These are phyloP conservation scores for Stomatorhinus ivindoensis DNA, from an alignment of 2,113 vertebrate genomes.

Conservation along the genomic window DNA sequence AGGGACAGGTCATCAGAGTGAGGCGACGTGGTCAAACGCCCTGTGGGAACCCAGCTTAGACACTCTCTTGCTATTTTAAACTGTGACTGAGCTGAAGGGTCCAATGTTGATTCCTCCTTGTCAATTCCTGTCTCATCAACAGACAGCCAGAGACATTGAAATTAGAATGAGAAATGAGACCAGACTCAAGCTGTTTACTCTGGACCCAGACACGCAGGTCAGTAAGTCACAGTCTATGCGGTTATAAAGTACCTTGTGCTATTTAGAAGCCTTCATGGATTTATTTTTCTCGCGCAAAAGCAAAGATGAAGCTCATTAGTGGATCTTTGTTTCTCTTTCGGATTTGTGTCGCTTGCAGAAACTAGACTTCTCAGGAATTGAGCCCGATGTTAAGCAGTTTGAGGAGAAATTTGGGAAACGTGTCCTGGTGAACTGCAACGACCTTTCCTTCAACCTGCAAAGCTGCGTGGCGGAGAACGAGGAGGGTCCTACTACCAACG, in stretches of 20 bases:
- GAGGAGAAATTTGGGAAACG: conserved; percentile 96
- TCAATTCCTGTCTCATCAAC: conserved; percentile 27
- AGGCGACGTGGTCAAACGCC: background rate
- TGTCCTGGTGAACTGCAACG: conserved; percentile 89
- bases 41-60: background rate
- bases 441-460: conserved; percentile 94
- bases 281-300: background rate
- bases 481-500: conserved; percentile 95
- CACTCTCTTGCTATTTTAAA: too few species aligned
- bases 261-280: background rate
- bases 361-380: conserved; percentile 84
- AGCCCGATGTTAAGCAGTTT: conserved; percentile 87
- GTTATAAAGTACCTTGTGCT: background rate
- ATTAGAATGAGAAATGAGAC: conserved; percentile 85
- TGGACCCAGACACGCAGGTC: conserved; percentile 97
- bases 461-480: conserved; percentile 95
- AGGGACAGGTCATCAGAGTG: background rate
- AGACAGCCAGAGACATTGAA: conserved; percentile 89
- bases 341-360: conserved; percentile 59
- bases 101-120: background rate
- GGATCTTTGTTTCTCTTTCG: conserved; percentile 21
- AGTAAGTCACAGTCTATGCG: background rate
- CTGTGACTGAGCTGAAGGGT: background rate
- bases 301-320: background rate
- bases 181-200: conserved; percentile 85